These are phyloP conservation scores for Elaeidobius kamerunicus DNA, from an alignment of 2,888 invertebrate species.

Conservation along the genomic window DNA sequence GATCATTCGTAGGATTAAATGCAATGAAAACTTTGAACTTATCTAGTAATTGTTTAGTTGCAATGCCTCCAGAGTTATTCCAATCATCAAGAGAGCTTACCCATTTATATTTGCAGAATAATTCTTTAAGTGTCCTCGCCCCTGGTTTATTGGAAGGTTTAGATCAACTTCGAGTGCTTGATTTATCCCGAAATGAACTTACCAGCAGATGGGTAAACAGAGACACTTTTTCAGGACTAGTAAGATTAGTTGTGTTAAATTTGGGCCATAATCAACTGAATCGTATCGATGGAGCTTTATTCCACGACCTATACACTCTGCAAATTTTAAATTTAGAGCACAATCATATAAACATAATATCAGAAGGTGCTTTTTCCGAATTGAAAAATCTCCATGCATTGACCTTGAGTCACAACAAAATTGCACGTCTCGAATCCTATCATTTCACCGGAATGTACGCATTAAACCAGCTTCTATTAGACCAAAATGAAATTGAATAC, in stretches of 20 bases:
- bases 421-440: conserved; percentile 64
- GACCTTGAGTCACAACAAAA: conserved; percentile 69
- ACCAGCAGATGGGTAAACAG: conserved; percentile 76
- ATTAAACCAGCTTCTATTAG: conserved; percentile 69
- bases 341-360: conserved; percentile 66
- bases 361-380: conserved; percentile 71
- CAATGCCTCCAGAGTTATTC: conserved; percentile 76
- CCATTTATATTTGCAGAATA: conserved; percentile 73
- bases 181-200: conserved; percentile 70
- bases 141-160: conserved; percentile 72
- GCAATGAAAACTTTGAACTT: conserved; percentile 71
- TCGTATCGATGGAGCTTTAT: conserved; percentile 67
- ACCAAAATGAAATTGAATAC: conserved; percentile 68
- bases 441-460: conserved; percentile 73
- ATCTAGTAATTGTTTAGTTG: conserved; percentile 73
- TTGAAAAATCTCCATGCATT: conserved; percentile 75
- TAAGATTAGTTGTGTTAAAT: conserved; percentile 71
- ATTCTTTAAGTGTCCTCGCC: conserved; percentile 70
- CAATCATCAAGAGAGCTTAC: conserved; percentile 68
- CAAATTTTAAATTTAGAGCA: conserved; percentile 72
- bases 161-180: conserved; percentile 69
- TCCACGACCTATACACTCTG: conserved; percentile 71
- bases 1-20: conserved; percentile 68
- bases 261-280: conserved; percentile 70
- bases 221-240: conserved; percentile 72